These are phyloP conservation scores for Diadophis punctatus DNA, from an alignment of 2,113 vertebrate genomes.

Conservation along the genomic window DNA sequence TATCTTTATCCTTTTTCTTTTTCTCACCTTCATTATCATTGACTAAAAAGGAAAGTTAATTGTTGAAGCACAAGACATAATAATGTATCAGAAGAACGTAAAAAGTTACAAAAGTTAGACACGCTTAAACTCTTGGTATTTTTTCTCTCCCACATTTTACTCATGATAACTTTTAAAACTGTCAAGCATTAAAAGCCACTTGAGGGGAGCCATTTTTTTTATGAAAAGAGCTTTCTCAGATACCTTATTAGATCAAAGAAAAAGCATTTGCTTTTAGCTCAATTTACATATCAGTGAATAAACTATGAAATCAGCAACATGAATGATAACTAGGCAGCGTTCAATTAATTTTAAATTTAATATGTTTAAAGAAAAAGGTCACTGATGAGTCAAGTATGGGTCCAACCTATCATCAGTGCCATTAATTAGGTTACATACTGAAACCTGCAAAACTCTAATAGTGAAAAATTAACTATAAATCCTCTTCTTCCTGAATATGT, in stretches of 20 bases:
- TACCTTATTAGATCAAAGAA: background rate
- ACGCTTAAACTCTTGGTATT: background rate
- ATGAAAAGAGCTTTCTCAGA: background rate
- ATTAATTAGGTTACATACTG: background rate
- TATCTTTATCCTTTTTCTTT: slow-evolving; percentile 95
- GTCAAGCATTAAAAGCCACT: background rate
- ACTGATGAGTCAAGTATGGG: background rate
- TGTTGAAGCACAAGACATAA: background rate
- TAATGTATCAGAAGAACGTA: background rate
- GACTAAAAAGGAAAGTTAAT: slow-evolving; percentile 33
- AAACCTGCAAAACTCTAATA: background rate
- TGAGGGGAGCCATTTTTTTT: background rate
- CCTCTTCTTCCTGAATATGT: background rate
- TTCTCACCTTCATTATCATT: slow-evolving; percentile 88
- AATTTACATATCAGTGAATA: background rate
- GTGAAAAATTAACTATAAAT: background rate
- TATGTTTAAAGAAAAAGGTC: background rate
- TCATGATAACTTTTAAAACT: background rate
- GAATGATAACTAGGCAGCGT: background rate
- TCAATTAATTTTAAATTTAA: background rate
- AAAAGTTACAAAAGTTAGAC: background rate
- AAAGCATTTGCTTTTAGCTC: background rate
- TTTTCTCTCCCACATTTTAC: background rate
- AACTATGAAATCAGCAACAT: background rate
- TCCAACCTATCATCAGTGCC: background rate